phyloP scores from a whole-genome alignment of 2,888 invertebrate species.

The Lasiommata megera region DNA sequence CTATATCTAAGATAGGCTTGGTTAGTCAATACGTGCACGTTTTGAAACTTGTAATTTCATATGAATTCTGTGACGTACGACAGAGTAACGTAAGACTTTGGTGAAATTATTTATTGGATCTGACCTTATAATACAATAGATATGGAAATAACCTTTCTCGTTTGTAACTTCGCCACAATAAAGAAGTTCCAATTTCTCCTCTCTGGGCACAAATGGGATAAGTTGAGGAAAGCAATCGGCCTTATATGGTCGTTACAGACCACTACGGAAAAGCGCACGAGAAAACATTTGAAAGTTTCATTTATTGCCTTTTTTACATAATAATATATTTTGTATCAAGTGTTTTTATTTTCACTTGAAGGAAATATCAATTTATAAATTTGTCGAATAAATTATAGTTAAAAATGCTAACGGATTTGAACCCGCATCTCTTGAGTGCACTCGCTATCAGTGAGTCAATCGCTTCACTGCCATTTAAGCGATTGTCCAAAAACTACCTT shows the following conservation, averaged over 20 bases:
- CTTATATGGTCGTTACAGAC: constrained; percentile 78
- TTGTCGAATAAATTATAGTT: too few species aligned
- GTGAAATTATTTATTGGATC: constrained; percentile 57
- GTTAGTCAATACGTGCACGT: too few species aligned
- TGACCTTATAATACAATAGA: constrained; percentile 61
- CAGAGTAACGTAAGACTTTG: constrained; percentile 39
- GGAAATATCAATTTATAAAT: too few species aligned
- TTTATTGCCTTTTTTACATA: constrained; percentile 63
- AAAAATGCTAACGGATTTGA: too few species aligned
- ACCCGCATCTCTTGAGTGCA: too few species aligned
- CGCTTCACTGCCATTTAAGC: too few species aligned
- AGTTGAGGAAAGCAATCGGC: constrained; percentile 79
- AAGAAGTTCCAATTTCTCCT: constrained; percentile 72
- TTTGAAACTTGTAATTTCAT: not conserved
- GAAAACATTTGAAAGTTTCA: constrained; percentile 71
- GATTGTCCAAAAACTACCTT: too few species aligned
- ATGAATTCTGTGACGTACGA: constrained; percentile 7
- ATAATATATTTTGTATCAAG: constrained; percentile 41
- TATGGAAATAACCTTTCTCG: constrained; percentile 70
- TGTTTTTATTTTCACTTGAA: not conserved
- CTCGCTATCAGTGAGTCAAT: too few species aligned
- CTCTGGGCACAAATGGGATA: constrained; percentile 74
- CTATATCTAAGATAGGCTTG: too few species aligned
- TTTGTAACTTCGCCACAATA: constrained; percentile 72
- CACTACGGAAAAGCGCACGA: constrained; percentile 65